Percentiles rank a stretch among this genome's conserved stretches.
Evolutionary conservation across 1,140 invertebrate genomes (phyloP).

Genomic region (Zaprionus capensis): DNA sequence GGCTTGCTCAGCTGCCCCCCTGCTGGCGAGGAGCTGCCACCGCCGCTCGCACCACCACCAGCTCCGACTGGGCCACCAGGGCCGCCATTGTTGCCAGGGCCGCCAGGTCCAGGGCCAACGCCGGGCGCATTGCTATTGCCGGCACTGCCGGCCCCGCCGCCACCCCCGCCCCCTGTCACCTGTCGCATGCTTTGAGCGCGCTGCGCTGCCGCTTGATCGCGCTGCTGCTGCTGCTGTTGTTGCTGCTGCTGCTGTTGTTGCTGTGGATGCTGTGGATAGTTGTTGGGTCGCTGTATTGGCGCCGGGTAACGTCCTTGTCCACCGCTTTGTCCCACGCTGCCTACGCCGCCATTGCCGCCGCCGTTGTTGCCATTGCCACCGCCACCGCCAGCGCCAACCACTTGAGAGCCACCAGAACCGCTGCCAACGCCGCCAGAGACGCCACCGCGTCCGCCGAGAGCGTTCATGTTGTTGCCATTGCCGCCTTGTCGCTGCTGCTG

Average conservation of each 20-base stretch:
- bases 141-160: conserved; percentile 58
- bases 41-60: conserved; percentile 48
- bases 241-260: conserved; percentile 79
- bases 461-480: conserved; percentile 77
- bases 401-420: conserved; percentile 47
- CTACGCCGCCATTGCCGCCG: conserved; percentile 66
- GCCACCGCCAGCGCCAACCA: conserved; percentile 39
- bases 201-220: conserved; percentile 68
- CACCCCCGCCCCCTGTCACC: conserved; percentile 64
- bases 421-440: conserved; percentile 56
- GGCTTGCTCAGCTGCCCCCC: conserved; percentile 77
- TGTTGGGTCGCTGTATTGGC: conserved; percentile 84
- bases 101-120: conserved; percentile 57
- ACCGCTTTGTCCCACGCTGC: conserved; percentile 67
- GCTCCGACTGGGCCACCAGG: conserved; percentile 59
- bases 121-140: conserved; percentile 62
- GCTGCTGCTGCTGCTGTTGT: conserved; percentile 78
- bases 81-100: conserved; percentile 47
- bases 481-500: conserved; percentile 52
- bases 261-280: conserved; percentile 85
- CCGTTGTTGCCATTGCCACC: conserved; percentile 56
- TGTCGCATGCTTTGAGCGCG: conserved; percentile 79
- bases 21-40: conserved; percentile 47
- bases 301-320: conserved; percentile 82
- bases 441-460: conserved; percentile 59